Percentiles rank a stretch among this genome's conserved stretches.
These are phyloP conservation scores for Melanotaenia maccullochi DNA, from an alignment of 2,797 vertebrate genomes.

Conservation along the genomic window DNA sequence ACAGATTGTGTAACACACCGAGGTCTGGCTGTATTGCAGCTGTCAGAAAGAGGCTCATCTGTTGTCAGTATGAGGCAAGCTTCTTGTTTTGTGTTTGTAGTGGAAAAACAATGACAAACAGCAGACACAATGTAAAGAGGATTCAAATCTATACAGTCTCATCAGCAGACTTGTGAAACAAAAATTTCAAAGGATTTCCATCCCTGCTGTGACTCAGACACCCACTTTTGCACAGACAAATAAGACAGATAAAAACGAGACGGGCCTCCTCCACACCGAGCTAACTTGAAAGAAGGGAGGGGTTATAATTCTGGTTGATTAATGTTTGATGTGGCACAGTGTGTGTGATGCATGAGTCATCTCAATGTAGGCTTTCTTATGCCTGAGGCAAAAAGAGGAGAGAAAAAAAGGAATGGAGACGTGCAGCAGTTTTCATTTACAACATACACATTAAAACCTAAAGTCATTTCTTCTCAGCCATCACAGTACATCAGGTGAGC, in stretches of 20 bases:
- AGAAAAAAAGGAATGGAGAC: slow-evolving; percentile 10
- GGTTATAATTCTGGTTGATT: slow-evolving; percentile 21
- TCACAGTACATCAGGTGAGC: neutral
- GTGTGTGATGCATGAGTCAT: slow-evolving; percentile 36
- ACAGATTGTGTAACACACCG: too few species aligned
- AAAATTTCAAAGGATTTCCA: neutral
- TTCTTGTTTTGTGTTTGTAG: too few species aligned
- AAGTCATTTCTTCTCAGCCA: neutral
- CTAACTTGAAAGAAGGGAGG: slow-evolving; percentile 5
- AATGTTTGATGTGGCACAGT: slow-evolving; percentile 33
- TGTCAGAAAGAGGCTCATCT: too few species aligned
- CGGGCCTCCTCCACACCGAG: slow-evolving; percentile 21
- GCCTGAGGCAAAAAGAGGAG: slow-evolving; percentile 30
- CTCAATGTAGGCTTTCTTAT: slow-evolving; percentile 25
- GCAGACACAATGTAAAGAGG: too few species aligned
- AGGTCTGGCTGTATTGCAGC: too few species aligned
- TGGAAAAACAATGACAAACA: neutral
- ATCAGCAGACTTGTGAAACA: neutral
- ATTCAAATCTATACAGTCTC: too few species aligned
- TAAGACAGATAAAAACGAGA: slow-evolving; percentile 23
- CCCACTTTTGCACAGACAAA: slow-evolving; percentile 16
- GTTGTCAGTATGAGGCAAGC: too few species aligned
- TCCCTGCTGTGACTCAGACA: slow-evolving; percentile 20
- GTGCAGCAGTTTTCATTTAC: slow-evolving; percentile 30
- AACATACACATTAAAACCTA: slow-evolving; percentile 2